A percentile compares a stretch with the other conserved stretches of the same genome.
These are phyloP conservation scores for Pandemis corylana DNA, from an alignment of 2,888 invertebrate species.

Conservation along the genomic window DNA sequence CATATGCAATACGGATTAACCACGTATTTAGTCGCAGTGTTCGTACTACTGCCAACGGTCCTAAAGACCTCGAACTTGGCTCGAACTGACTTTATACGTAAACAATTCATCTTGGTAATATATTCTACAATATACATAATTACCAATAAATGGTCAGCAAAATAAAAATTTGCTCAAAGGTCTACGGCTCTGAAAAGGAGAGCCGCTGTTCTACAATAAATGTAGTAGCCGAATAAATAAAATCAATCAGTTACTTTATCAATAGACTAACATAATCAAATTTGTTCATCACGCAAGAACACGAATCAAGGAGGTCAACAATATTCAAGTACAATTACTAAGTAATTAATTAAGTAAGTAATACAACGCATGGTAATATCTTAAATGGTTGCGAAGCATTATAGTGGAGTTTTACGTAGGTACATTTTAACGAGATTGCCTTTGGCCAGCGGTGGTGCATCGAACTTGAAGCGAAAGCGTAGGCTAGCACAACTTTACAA, in stretches of 20 bases:
- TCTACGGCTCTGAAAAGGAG: neutral
- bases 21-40: too few species aligned
- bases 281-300: slow-evolving; percentile 13
- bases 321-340: neutral
- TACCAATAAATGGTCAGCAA: too few species aligned
- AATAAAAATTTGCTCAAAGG: neutral
- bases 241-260: neutral
- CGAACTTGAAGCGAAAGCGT: slow-evolving; percentile 69
- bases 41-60: too few species aligned
- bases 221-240: neutral
- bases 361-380: slow-evolving; percentile 49
- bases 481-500: slow-evolving; percentile 76
- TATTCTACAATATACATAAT: too few species aligned
- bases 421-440: slow-evolving; percentile 82
- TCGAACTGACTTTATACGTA: too few species aligned
- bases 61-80: too few species aligned
- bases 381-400: slow-evolving; percentile 69
- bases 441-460: slow-evolving; percentile 67
- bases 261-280: neutral
- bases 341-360: neutral
- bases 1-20: too few species aligned
- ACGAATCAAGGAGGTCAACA: slow-evolving; percentile 3
- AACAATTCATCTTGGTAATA: too few species aligned
- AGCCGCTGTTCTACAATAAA: neutral
- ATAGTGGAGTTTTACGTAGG: slow-evolving; percentile 49